Conservation (phyloP, 2,888 invertebrate genomes). For the Adelognathus sp. region DNA sequence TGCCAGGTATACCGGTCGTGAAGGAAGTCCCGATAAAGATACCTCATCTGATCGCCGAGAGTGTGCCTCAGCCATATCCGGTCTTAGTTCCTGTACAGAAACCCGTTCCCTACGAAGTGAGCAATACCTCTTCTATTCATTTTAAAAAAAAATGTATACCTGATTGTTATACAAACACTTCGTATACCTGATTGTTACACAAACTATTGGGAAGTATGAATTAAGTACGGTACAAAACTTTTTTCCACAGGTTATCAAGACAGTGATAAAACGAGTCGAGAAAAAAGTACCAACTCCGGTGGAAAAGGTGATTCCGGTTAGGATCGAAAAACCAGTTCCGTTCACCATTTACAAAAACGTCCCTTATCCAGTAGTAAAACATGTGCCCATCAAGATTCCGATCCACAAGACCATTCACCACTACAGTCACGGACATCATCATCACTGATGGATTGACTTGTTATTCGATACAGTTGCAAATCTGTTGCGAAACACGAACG, state of each 20-base stretch:
- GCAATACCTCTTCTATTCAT: background rate
- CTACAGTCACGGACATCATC: slow-evolving; percentile 67
- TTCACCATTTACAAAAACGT: slow-evolving; percentile 86
- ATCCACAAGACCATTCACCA: slow-evolving; percentile 87
- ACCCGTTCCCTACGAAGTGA: slow-evolving; percentile 80
- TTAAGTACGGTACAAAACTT: background rate
- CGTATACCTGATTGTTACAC: background rate
- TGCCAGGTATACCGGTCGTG: slow-evolving; percentile 82
- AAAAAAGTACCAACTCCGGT: slow-evolving; percentile 84
- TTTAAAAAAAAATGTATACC: too few relatives aligned
- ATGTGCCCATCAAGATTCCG: slow-evolving; percentile 86
- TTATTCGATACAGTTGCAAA: background rate
- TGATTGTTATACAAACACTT: background rate
- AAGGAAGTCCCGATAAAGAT: slow-evolving; percentile 84
- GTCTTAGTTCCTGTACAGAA: slow-evolving; percentile 86
- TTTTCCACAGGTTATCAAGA: slow-evolving; percentile 71
- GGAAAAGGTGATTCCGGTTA: slow-evolving; percentile 85
- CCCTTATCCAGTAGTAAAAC: slow-evolving; percentile 85
- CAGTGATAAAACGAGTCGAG: slow-evolving; percentile 67
- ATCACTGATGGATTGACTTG: background rate
- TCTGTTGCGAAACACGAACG: slow-evolving; percentile 11
- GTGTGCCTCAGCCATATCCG: slow-evolving; percentile 85
- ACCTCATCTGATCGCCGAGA: slow-evolving; percentile 82
- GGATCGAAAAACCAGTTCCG: slow-evolving; percentile 87
- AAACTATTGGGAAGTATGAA: slow-evolving; percentile 5